Percentiles rank a stretch among this genome's conserved stretches.
Evolutionary conservation across 2,113 vertebrate genomes (phyloP).

Genomic region (Sterna hirundo): DNA sequence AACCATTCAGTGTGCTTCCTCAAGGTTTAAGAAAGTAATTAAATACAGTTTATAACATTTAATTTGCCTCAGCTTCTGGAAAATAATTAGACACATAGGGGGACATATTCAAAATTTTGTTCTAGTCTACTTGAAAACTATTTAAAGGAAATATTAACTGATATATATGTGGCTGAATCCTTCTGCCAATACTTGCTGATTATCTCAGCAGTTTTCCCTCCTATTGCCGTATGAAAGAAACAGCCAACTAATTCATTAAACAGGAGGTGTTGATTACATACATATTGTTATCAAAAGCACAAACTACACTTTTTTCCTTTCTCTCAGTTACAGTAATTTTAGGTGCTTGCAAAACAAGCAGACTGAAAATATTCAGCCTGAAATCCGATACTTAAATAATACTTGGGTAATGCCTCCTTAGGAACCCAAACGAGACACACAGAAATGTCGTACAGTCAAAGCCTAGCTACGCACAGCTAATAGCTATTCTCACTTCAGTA

Average conservation of each 20-base stretch:
- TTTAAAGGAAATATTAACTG: constrained; percentile 18
- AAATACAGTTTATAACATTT: neutral
- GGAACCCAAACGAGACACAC: neutral
- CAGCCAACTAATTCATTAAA: constrained; percentile 62
- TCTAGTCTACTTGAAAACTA: neutral
- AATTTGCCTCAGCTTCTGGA: neutral
- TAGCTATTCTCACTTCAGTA: neutral
- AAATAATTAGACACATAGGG: neutral
- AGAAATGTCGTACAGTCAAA: neutral
- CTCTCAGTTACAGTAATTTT: constrained; percentile 52
- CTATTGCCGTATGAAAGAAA: constrained; percentile 34
- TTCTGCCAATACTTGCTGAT: constrained; percentile 47
- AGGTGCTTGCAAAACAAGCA: constrained; percentile 41
- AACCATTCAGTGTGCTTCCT: neutral
- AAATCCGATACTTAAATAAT: constrained; percentile 15
- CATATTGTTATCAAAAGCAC: constrained; percentile 47
- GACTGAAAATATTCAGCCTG: constrained; percentile 21
- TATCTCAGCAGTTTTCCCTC: constrained; percentile 56
- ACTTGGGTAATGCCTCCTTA: neutral
- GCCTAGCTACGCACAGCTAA: neutral
- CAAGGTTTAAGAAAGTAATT: neutral
- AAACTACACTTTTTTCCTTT: constrained; percentile 8
- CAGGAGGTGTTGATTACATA: constrained; percentile 55
- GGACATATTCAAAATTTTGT: neutral
- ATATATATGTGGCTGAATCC: constrained; percentile 13